Conservation (phyloP, 1,140 invertebrate genomes). For the Sweltsa coloradensis region DNA sequence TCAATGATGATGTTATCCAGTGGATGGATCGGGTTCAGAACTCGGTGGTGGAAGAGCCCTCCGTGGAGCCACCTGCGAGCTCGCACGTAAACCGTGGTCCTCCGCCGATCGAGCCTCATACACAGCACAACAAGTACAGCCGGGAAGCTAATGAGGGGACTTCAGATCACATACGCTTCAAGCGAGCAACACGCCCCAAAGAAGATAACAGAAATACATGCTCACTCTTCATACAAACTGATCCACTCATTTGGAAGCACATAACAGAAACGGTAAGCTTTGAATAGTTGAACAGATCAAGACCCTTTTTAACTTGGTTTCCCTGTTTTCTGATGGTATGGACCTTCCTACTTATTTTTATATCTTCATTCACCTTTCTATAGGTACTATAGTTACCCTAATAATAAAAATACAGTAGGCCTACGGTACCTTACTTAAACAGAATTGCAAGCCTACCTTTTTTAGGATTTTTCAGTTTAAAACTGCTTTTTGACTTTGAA, state of each 20-base stretch:
- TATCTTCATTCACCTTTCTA: too few species aligned
- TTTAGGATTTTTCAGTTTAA: too few species aligned
- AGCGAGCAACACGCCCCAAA: slow-evolving; percentile 41
- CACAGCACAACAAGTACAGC: slow-evolving; percentile 26
- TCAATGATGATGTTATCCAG: slow-evolving; percentile 69
- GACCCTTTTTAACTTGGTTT: too few species aligned
- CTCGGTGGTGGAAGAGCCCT: slow-evolving; percentile 53
- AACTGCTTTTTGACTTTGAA: too few species aligned
- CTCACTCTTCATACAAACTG: slow-evolving; percentile 93
- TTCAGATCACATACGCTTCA: slow-evolving; percentile 23
- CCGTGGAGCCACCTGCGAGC: slow-evolving; percentile 21
- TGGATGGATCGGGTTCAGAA: slow-evolving; percentile 91
- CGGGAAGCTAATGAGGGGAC: slow-evolving; percentile 27
- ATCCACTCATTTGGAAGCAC: slow-evolving; percentile 93
- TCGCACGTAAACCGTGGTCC: slow-evolving; percentile 14
- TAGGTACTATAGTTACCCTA: too few species aligned
- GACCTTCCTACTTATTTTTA: too few species aligned
- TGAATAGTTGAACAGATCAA: too few species aligned
- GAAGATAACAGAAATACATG: slow-evolving; percentile 74
- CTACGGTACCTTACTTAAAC: too few species aligned
- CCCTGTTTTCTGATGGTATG: too few species aligned
- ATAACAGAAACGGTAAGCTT: slow-evolving; percentile 50
- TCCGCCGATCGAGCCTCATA: slow-evolving; percentile 22
- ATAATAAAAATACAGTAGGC: too few species aligned
- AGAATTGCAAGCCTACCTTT: too few species aligned